Conservation (phyloP, 1,140 invertebrate species). For the Eueides isabella region DNA sequence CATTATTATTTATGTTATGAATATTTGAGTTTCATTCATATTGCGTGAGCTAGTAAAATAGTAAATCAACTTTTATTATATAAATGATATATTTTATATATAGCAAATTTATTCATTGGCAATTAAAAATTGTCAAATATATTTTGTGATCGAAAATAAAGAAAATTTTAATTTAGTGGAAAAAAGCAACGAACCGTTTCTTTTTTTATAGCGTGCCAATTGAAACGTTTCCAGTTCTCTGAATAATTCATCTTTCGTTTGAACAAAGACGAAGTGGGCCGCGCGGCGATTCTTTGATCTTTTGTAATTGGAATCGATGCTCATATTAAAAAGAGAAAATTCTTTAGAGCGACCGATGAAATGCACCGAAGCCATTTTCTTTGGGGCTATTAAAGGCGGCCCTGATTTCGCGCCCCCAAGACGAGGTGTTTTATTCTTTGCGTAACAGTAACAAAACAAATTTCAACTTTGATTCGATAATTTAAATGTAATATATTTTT, state of each 20-base stretch:
- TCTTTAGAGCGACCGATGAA: conserved; percentile 75
- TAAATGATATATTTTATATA: not conserved
- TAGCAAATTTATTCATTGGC: conserved; percentile 11
- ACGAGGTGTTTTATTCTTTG: conserved; percentile 12
- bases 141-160: conserved; percentile 74
- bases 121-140: conserved; percentile 53
- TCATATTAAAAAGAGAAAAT: conserved; percentile 81
- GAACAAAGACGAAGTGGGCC: conserved; percentile 81
- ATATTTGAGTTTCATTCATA: not conserved
- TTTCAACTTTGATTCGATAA: not conserved
- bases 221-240: conserved; percentile 81
- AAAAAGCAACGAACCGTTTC: conserved; percentile 80
- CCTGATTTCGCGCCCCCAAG: conserved; percentile 55
- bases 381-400: conserved; percentile 65
- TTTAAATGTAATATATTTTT: not conserved
- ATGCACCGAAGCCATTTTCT: conserved; percentile 77
- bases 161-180: conserved; percentile 80
- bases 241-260: conserved; percentile 82
- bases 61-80: not conserved
- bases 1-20: not conserved
- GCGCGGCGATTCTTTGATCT: conserved; percentile 81
- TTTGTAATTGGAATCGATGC: conserved; percentile 82
- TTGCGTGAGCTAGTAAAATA: not conserved
- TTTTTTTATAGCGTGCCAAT: conserved; percentile 81
- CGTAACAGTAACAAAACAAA: not conserved